A percentile compares a stretch with the other conserved stretches of the same genome.
Conservation (phyloP, 2,888 invertebrate genomes). For the Papilio demoleus region DNA sequence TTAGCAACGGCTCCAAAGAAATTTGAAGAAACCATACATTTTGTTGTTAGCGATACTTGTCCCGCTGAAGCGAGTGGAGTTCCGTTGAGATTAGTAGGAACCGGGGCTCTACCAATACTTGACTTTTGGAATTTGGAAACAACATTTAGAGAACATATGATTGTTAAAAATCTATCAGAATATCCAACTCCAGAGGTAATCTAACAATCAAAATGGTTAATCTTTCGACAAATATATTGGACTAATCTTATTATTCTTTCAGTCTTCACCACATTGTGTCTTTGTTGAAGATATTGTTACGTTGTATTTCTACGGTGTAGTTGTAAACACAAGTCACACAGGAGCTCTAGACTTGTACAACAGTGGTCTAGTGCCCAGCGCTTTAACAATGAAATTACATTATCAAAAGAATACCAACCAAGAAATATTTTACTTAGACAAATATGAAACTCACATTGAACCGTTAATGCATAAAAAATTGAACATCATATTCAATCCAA, state of each 20-base stretch:
- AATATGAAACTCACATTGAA: constrained; percentile 72
- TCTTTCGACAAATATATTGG: not conserved
- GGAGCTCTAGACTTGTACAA: constrained; percentile 73
- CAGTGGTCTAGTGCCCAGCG: constrained; percentile 74
- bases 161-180: constrained; percentile 80
- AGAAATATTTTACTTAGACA: constrained; percentile 71
- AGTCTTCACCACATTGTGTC: constrained; percentile 75
- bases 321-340: constrained; percentile 63
- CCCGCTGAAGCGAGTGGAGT: constrained; percentile 79
- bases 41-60: constrained; percentile 76
- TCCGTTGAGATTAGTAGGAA: constrained; percentile 75
- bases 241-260: constrained; percentile 52
- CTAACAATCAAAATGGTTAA: not conserved
- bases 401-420: constrained; percentile 66
- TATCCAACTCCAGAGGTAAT: constrained; percentile 77
- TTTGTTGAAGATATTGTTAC: constrained; percentile 75
- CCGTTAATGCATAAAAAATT: constrained; percentile 72
- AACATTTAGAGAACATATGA: constrained; percentile 84
- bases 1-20: constrained; percentile 62
- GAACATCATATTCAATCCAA: constrained; percentile 72
- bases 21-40: constrained; percentile 73
- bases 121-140: constrained; percentile 82
- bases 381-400: constrained; percentile 66
- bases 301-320: constrained; percentile 72
- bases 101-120: constrained; percentile 82